Evolutionary conservation across 2,888 invertebrate genomes (phyloP).

Genomic region (Zaprionus lineosus): DNA sequence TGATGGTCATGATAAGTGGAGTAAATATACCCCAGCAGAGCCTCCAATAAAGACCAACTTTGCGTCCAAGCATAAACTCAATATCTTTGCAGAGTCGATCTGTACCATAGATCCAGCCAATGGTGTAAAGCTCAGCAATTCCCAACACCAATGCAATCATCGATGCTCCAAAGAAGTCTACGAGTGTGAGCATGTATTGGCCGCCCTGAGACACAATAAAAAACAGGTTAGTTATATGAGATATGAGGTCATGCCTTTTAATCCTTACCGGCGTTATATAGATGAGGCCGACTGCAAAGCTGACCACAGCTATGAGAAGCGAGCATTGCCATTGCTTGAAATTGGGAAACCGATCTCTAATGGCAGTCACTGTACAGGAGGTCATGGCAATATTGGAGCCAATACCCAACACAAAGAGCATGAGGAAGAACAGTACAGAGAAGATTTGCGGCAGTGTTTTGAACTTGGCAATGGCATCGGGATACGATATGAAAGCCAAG

Average conservation of each 20-base stretch:
- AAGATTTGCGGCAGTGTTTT: slow-evolving; percentile 84
- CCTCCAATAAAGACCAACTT: slow-evolving; percentile 89
- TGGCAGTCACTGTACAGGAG: slow-evolving; percentile 83
- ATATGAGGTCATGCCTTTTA: not conserved
- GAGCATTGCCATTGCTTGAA: slow-evolving; percentile 84
- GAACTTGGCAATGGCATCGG: slow-evolving; percentile 85
- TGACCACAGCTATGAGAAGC: slow-evolving; percentile 82
- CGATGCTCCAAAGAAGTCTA: slow-evolving; percentile 90
- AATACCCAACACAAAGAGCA: slow-evolving; percentile 85
- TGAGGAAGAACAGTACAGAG: slow-evolving; percentile 85
- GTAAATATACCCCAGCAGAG: slow-evolving; percentile 90
- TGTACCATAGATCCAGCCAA: slow-evolving; percentile 90
- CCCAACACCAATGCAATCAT: slow-evolving; percentile 88
- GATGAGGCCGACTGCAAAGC: slow-evolving; percentile 85
- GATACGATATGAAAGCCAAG: slow-evolving; percentile 85
- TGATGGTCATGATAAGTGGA: slow-evolving; percentile 87
- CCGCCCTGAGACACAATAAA: slow-evolving; percentile 86
- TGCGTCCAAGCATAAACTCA: slow-evolving; percentile 90
- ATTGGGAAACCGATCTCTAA: slow-evolving; percentile 83
- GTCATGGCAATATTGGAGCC: slow-evolving; percentile 84
- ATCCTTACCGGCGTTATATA: slow-evolving; percentile 87
- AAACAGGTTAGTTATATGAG: not conserved
- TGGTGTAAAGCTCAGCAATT: slow-evolving; percentile 87
- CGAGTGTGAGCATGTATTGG: slow-evolving; percentile 88
- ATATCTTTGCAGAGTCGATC: slow-evolving; percentile 88